phyloP scores from a whole-genome alignment of 1,140 invertebrate genomes.

The Drosophila dunni region DNA sequence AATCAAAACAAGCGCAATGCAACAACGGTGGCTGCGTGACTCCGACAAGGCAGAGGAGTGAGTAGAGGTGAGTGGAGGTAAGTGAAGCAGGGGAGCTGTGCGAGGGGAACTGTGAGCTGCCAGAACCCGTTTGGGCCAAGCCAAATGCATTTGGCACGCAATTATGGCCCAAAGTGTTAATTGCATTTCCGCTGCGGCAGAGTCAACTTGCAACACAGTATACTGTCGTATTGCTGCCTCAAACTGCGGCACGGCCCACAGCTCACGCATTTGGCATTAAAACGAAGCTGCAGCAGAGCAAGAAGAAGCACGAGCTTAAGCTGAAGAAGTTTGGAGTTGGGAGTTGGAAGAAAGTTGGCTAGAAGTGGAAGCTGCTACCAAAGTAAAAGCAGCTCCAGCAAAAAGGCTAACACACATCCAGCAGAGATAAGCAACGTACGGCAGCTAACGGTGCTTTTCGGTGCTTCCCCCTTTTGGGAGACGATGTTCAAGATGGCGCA shows the following conservation, averaged over 20 bases:
- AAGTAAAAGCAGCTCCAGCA: conserved; percentile 16
- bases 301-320: conserved; percentile 1
- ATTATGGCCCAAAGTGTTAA: conserved; percentile 82
- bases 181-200: conserved; percentile 71
- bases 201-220: conserved; percentile 38
- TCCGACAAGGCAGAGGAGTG: background rate
- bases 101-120: background rate
- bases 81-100: background rate
- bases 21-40: conserved; percentile 9
- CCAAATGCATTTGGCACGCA: conserved; percentile 80
- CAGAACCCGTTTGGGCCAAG: conserved; percentile 44
- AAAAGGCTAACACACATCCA: conserved; percentile 42
- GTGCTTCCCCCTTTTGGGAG: conserved; percentile 4
- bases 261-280: conserved; percentile 79
- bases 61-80: background rate
- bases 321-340: background rate
- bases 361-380: background rate
- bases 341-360: background rate
- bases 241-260: conserved; percentile 66
- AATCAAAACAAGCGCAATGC: conserved; percentile 69
- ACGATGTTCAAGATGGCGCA: conserved; percentile 57
- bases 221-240: conserved; percentile 35
- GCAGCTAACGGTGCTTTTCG: conserved; percentile 62
- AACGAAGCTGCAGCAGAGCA: conserved; percentile 16
- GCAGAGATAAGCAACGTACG: conserved; percentile 62